Conservation (phyloP, 2,113 vertebrate species). For the Leptobrachium leishanense region DNA sequence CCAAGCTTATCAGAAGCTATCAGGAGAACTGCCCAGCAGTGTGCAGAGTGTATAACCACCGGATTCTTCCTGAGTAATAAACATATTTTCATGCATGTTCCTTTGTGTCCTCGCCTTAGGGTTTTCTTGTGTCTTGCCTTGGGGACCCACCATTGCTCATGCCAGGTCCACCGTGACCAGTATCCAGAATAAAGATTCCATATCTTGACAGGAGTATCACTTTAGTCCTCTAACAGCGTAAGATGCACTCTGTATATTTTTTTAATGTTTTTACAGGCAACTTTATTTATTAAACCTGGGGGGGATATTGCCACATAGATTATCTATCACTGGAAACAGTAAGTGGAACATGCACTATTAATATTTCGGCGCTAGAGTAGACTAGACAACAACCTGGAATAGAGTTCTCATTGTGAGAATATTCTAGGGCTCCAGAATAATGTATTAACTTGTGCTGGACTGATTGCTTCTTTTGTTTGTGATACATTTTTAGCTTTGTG, state of each 20-base stretch:
- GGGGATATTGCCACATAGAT: neutral
- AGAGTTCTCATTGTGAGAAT: neutral
- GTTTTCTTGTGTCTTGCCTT: too few relatives aligned
- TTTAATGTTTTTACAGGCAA: neutral
- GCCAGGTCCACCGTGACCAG: too few relatives aligned
- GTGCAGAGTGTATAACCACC: too few relatives aligned
- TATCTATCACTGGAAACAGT: neutral
- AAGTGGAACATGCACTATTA: neutral
- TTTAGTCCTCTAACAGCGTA: neutral
- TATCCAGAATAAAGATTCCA: too few relatives aligned
- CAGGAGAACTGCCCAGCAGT: too few relatives aligned
- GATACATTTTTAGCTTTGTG: neutral
- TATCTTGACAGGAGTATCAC: neutral
- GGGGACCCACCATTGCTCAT: too few relatives aligned
- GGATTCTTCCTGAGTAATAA: too few relatives aligned
- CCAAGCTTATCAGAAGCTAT: too few relatives aligned
- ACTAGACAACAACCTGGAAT: neutral
- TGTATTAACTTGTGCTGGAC: neutral
- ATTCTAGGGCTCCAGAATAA: neutral
- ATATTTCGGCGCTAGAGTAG: neutral
- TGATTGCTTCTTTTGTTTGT: neutral
- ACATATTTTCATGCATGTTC: too few relatives aligned
- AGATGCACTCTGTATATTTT: neutral
- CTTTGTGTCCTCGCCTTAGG: too few relatives aligned
- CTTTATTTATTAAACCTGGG: neutral